phyloP scores from a whole-genome alignment of 2,113 vertebrate species.

The Oriolus oriolus region DNA sequence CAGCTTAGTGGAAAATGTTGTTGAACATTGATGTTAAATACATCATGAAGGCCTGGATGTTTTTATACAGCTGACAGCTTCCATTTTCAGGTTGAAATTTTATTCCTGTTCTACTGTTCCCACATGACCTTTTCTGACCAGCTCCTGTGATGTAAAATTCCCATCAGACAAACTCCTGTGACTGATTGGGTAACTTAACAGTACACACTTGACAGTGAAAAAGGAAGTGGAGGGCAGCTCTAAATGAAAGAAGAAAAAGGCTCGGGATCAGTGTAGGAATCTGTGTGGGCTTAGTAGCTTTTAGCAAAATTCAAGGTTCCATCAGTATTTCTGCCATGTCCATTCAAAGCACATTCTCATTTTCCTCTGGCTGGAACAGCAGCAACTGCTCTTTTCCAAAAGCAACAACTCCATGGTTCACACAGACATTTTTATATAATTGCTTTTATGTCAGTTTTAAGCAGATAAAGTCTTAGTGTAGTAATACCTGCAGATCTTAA shows the following conservation, averaged over 20 bases:
- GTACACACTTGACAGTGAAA: neutral
- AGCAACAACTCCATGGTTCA: neutral
- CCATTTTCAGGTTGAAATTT: neutral
- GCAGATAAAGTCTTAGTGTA: neutral
- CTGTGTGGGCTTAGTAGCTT: neutral
- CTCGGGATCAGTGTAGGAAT: neutral
- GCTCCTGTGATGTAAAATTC: neutral
- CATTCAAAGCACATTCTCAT: neutral
- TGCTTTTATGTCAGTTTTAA: neutral
- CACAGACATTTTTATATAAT: neutral
- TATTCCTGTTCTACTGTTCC: neutral
- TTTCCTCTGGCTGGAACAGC: neutral
- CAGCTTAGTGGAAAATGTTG: neutral
- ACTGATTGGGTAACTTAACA: neutral
- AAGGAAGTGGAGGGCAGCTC: neutral
- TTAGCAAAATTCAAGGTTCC: neutral
- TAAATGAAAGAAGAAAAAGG: neutral
- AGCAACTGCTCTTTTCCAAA: neutral
- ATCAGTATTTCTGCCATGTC: neutral
- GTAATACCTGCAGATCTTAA: neutral
- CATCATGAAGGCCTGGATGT: neutral
- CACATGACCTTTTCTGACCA: neutral
- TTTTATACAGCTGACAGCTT: neutral
- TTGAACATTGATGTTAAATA: neutral
- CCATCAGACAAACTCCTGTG: neutral